These are phyloP conservation scores for Yponomeuta cagnagella DNA, from an alignment of 2,888 invertebrate species.

Conservation along the genomic window DNA sequence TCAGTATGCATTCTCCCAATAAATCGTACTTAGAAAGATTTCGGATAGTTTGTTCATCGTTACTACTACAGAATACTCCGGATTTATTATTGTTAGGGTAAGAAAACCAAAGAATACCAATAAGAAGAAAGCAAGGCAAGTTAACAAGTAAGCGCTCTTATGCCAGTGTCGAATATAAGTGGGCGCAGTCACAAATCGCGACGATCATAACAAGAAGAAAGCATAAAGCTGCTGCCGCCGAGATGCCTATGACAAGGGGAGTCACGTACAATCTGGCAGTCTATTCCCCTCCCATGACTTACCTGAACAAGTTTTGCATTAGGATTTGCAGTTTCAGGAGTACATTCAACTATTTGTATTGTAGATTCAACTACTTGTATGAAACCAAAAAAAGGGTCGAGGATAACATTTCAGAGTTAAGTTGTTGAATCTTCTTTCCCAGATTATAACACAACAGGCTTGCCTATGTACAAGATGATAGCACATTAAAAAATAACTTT, in stretches of 20 bases:
- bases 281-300: not conserved
- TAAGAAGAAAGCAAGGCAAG: no score
- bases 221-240: constrained; percentile 39
- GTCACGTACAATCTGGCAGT: constrained; percentile 57
- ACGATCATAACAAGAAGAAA: constrained; percentile 45
- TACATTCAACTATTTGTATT: not conserved
- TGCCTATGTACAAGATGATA: no score
- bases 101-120: no score
- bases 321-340: not conserved
- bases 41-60: not conserved
- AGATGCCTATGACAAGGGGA: constrained; percentile 32
- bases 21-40: not conserved
- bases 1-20: no score
- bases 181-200: constrained; percentile 26
- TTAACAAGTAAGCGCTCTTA: constrained; percentile 17
- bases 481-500: no score
- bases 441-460: no score
- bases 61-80: not conserved
- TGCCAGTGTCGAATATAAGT: constrained; percentile 7
- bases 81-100: constrained; percentile 6
- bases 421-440: no score
- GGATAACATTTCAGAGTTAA: no score
- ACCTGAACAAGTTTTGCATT: not conserved
- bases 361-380: no score
- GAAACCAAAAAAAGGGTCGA: no score